Evolutionary conservation across 1,140 invertebrate genomes (phyloP).

Genomic region (Aplysia californica): DNA sequence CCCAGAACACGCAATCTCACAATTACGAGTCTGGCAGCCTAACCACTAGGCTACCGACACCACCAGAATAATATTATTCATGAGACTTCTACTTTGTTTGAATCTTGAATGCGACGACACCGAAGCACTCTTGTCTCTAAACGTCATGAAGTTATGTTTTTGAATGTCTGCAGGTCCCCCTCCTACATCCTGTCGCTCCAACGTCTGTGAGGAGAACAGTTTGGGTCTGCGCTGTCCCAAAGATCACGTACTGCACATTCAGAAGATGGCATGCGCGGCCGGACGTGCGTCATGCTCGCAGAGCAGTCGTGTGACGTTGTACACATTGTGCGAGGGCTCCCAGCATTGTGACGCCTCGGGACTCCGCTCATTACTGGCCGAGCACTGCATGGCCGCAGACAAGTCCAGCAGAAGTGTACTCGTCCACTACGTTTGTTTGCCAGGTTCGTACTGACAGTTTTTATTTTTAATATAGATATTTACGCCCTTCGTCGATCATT

Average conservation of each 20-base stretch:
- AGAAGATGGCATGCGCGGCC: background rate
- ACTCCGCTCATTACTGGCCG: background rate
- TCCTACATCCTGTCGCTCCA: background rate
- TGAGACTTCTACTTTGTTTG: too few species aligned
- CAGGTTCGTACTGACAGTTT: background rate
- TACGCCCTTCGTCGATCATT: background rate
- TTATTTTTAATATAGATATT: background rate
- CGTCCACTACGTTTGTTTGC: background rate
- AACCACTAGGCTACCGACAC: too few species aligned
- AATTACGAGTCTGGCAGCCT: too few species aligned
- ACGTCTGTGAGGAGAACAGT: conserved; percentile 21
- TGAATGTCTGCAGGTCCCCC: background rate
- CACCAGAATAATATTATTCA: too few species aligned
- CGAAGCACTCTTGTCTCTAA: too few species aligned
- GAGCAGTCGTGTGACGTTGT: conserved; percentile 1
- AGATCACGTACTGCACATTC: background rate
- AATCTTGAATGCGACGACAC: too few species aligned
- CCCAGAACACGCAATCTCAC: too few species aligned
- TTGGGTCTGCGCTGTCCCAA: background rate
- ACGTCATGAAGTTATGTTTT: background rate
- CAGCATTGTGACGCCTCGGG: background rate
- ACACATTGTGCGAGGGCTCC: background rate
- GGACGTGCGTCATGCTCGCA: background rate
- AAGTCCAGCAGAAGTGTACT: background rate
- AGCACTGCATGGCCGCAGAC: background rate